A percentile compares a stretch with the other conserved stretches of the same genome.
These are phyloP conservation scores for Butorides virescens DNA, from an alignment of 2,113 vertebrate genomes.

Conservation along the genomic window DNA sequence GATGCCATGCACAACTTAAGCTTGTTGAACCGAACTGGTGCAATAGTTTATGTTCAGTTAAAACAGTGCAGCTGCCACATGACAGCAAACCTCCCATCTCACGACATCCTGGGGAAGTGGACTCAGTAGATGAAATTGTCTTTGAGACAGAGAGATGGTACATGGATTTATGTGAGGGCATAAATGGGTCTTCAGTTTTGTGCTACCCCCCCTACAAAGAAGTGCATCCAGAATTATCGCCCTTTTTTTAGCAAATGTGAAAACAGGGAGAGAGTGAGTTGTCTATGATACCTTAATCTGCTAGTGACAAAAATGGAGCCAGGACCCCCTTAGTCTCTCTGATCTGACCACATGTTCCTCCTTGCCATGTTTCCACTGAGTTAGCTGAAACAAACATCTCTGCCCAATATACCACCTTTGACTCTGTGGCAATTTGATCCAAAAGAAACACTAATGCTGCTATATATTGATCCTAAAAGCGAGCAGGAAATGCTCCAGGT, in stretches of 20 bases:
- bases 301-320: not conserved
- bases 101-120: not conserved
- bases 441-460: not conserved
- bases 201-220: not conserved
- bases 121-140: not conserved
- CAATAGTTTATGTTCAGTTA: not conserved
- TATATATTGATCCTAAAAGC: not conserved
- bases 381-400: conserved; percentile 16
- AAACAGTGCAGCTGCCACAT: not conserved
- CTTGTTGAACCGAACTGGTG: not conserved
- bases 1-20: not conserved
- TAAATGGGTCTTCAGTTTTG: not conserved
- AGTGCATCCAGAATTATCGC: not conserved
- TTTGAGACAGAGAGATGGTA: not conserved
- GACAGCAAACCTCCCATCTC: not conserved
- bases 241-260: not conserved
- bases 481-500: not conserved
- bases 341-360: not conserved
- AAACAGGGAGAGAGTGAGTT: not conserved
- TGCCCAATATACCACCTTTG: not conserved
- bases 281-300: not conserved
- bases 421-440: not conserved
- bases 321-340: not conserved
- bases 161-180: not conserved
- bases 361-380: not conserved